A percentile compares a stretch with the other conserved stretches of the same genome.
phyloP scores from a whole-genome alignment of 2,888 invertebrate genomes.

The Erebia epiphron region DNA sequence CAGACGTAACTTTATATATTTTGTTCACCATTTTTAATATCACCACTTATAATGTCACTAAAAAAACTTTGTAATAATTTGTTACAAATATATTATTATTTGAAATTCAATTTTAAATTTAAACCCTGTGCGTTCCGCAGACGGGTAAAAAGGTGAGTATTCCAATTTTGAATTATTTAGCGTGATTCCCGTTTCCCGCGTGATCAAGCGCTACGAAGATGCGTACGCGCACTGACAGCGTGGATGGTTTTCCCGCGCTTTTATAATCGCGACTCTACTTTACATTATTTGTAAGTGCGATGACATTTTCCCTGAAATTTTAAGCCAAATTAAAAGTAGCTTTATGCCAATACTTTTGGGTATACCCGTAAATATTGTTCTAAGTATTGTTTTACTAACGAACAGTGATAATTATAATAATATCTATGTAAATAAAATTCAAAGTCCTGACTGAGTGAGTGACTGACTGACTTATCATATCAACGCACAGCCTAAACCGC shows the following conservation, averaged over 20 bases:
- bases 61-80: background rate
- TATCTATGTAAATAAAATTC: too few species aligned
- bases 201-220: slow-evolving; percentile 8
- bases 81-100: too few species aligned
- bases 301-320: slow-evolving; percentile 9
- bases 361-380: background rate
- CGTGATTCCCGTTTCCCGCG: slow-evolving; percentile 18
- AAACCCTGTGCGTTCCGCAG: too few species aligned
- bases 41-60: background rate
- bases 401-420: too few species aligned
- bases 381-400: too few species aligned
- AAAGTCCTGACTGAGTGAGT: too few species aligned
- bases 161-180: background rate
- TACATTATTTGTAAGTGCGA: slow-evolving; percentile 3
- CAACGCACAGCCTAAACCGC: too few species aligned
- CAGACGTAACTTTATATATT: slow-evolving; percentile 61
- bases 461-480: too few species aligned
- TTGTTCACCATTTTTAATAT: slow-evolving; percentile 67
- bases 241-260: slow-evolving; percentile 16
- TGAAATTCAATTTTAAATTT: too few species aligned
- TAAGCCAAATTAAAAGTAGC: background rate
- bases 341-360: too few species aligned
- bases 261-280: slow-evolving; percentile 25
- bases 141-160: background rate
- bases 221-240: slow-evolving; percentile 29